phyloP scores from a whole-genome alignment of 2,797 vertebrate species.

The Chelidonichthys spinosus region DNA sequence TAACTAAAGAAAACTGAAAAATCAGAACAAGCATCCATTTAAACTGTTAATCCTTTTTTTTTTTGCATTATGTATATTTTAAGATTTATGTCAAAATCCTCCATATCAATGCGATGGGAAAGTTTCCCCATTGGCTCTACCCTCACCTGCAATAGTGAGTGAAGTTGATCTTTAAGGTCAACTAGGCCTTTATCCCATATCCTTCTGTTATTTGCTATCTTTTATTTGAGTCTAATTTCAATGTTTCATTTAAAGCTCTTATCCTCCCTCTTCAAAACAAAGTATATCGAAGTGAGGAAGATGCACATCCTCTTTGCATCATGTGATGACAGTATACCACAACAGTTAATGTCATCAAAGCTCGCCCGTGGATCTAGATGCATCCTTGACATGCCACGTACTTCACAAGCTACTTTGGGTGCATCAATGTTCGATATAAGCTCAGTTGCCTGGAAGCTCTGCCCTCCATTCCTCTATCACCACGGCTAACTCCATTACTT shows the following conservation, averaged over 20 bases:
- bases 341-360: constrained; percentile 38
- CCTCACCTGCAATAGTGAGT: not conserved
- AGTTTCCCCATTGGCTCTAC: not conserved
- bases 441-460: constrained; percentile 64
- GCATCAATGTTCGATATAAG: constrained; percentile 56
- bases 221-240: too few relatives aligned
- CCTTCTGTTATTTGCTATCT: too few relatives aligned
- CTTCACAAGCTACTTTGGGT: constrained; percentile 24
- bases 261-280: constrained; percentile 41
- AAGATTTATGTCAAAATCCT: too few relatives aligned
- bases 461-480: constrained; percentile 64
- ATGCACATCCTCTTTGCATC: constrained; percentile 18
- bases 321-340: constrained; percentile 35
- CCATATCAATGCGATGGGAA: too few relatives aligned
- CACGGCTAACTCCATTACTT: constrained; percentile 84
- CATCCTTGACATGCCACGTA: constrained; percentile 23
- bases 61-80: too few relatives aligned
- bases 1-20: constrained; percentile 1
- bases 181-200: not conserved
- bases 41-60: not conserved
- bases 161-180: not conserved
- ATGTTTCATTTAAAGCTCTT: constrained; percentile 10
- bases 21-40: not conserved
- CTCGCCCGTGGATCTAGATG: constrained; percentile 23
- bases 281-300: constrained; percentile 15